phyloP scores from a whole-genome alignment of 1,140 invertebrate species.

The Acyrthosiphon pisum region DNA sequence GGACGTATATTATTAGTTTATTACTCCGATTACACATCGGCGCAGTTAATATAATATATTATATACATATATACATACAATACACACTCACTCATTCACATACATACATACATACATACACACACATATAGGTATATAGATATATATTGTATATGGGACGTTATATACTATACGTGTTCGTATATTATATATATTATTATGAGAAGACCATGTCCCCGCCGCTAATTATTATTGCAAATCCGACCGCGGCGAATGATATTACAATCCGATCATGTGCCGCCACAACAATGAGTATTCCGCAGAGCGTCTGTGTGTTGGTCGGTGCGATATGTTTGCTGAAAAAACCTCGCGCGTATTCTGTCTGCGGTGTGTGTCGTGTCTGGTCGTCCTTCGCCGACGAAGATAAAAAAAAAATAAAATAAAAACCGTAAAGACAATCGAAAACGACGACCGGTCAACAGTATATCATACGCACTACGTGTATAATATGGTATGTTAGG shows the following conservation, averaged over 20 bases:
- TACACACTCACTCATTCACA: not conserved
- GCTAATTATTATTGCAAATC: conserved; percentile 24
- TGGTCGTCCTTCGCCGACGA: conserved; percentile 18
- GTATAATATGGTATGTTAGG: not conserved
- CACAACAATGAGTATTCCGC: not conserved
- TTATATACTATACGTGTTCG: not conserved
- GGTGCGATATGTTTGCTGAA: conserved; percentile 15
- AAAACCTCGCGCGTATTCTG: not conserved
- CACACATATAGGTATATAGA: no score
- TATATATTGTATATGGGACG: not conserved
- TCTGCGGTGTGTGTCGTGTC: conserved; percentile 13
- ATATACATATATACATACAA: no score
- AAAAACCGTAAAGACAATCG: conserved; percentile 28
- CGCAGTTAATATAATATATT: conserved; percentile 15
- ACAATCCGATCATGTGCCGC: conserved; percentile 2
- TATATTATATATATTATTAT: not conserved
- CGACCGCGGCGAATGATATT: conserved; percentile 21
- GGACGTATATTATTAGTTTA: conserved; percentile 16
- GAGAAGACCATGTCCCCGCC: not conserved
- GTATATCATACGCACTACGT: not conserved
- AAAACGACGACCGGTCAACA: conserved; percentile 1
- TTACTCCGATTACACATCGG: conserved; percentile 16
- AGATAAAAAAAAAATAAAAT: not conserved
- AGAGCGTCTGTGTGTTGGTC: not conserved
- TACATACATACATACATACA: not conserved